phyloP scores from a whole-genome alignment of 1,140 invertebrate species.

The Habropoda laboriosa region DNA sequence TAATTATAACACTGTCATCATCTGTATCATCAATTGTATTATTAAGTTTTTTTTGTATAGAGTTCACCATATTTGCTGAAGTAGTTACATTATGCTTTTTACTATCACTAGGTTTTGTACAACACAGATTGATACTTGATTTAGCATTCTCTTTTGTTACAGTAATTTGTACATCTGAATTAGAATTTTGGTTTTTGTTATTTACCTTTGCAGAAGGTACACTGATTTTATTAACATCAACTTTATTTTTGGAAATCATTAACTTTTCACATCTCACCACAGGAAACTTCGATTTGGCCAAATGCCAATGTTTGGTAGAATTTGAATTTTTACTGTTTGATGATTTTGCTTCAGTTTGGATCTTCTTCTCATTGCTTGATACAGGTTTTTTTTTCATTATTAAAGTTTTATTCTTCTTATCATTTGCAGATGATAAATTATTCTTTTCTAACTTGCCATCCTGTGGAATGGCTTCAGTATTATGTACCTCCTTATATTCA shows the following conservation, averaged over 20 bases:
- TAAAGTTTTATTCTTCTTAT: not conserved
- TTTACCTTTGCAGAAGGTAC: not conserved
- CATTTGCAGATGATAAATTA: not conserved
- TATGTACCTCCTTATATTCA: not conserved
- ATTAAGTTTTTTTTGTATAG: not conserved
- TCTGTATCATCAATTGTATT: not conserved
- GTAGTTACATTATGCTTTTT: not conserved
- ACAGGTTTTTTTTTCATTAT: not conserved
- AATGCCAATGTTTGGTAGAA: not conserved
- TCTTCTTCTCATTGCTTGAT: not conserved
- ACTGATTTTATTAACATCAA: not conserved
- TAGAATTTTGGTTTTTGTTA: not conserved
- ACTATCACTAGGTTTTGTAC: not conserved
- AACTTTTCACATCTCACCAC: conserved; percentile 16
- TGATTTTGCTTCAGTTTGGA: not conserved
- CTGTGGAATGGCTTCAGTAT: not conserved
- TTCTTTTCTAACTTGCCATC: not conserved
- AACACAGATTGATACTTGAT: not conserved
- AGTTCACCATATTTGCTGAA: not conserved
- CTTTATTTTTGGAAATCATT: not conserved
- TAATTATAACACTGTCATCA: conserved; percentile 30
- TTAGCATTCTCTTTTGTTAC: not conserved
- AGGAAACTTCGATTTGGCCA: conserved; percentile 17
- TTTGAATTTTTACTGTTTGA: not conserved
- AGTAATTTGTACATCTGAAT: no score